Evolutionary conservation across 2,888 invertebrate genomes (phyloP).

Genomic region (Dicranocentrus wangi): DNA sequence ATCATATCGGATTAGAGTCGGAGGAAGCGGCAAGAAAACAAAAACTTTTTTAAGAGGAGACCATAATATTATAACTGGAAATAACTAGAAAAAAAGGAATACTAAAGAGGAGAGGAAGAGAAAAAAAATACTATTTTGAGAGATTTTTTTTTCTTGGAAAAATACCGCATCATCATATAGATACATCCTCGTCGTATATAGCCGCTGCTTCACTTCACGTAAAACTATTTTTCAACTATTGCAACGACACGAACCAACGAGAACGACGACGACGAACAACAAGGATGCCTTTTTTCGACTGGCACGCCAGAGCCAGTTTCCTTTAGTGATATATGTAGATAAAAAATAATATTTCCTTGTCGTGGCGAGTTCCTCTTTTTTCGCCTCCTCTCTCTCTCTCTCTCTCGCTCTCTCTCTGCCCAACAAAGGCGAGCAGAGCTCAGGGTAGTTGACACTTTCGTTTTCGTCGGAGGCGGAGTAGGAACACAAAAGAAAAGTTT

Average conservation of each 20-base stretch:
- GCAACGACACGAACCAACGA: slow-evolving; percentile 11
- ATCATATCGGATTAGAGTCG: slow-evolving; percentile 45
- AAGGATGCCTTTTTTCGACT: slow-evolving; percentile 14
- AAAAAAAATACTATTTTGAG: slow-evolving; percentile 11
- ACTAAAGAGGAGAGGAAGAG: slow-evolving; percentile 19
- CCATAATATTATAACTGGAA: too few species aligned
- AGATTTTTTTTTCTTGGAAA: slow-evolving; percentile 39
- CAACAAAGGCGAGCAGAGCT: slow-evolving; percentile 20
- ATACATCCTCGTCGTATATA: slow-evolving; percentile 27
- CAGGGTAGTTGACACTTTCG: slow-evolving; percentile 57
- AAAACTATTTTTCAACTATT: slow-evolving; percentile 55
- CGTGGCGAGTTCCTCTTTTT: slow-evolving; percentile 29
- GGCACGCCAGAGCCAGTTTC: slow-evolving; percentile 17
- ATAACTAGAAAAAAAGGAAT: not conserved
- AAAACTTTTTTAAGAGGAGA: slow-evolving; percentile 26
- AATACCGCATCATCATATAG: slow-evolving; percentile 59
- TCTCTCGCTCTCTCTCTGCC: slow-evolving; percentile 36
- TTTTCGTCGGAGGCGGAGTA: slow-evolving; percentile 53
- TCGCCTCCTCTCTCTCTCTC: slow-evolving; percentile 10
- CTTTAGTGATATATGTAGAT: slow-evolving; percentile 38
- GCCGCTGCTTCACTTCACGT: slow-evolving; percentile 33
- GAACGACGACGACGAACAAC: not conserved
- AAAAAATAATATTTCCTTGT: slow-evolving; percentile 57
- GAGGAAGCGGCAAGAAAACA: slow-evolving; percentile 34
- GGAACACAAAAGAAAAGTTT: slow-evolving; percentile 46